Percentiles rank a stretch among this genome's conserved stretches.
These are phyloP conservation scores for Antheraea mylitta DNA, from an alignment of 1,140 invertebrate species.

Conservation along the genomic window DNA sequence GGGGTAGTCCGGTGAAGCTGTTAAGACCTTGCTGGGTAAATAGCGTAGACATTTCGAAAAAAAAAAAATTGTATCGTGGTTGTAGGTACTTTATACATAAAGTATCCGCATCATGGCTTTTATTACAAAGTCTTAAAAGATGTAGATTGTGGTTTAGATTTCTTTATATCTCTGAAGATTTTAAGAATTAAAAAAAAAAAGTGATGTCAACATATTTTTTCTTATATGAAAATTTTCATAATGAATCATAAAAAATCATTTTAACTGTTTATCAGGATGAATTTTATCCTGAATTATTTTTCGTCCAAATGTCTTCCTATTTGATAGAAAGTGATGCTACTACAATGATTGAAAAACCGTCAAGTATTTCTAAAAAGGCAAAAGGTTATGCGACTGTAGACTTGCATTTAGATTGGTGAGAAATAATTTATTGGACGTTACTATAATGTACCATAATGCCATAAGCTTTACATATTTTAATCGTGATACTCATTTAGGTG, in stretches of 20 bases:
- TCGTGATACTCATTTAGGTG: conserved; percentile 42
- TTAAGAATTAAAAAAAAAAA: no score
- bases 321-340: conserved; percentile 7
- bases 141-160: no score
- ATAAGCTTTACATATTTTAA: conserved; percentile 58
- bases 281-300: not conserved
- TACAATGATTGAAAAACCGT: conserved; percentile 9
- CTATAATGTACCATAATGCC: conserved; percentile 32
- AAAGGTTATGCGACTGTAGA: conserved; percentile 55
- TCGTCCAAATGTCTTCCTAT: conserved; percentile 14
- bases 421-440: conserved; percentile 18
- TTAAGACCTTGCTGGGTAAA: no score
- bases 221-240: not conserved
- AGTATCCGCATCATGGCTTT: not conserved
- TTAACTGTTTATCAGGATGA: not conserved
- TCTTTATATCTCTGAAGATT: no score
- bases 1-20: no score
- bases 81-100: not conserved
- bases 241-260: not conserved
- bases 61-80: no score
- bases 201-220: not conserved
- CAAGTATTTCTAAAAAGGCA: conserved; percentile 24
- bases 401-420: conserved; percentile 66
- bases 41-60: no score
- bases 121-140: not conserved